Conservation (phyloP, 2,888 invertebrate genomes). For the Heliconius hortense region DNA sequence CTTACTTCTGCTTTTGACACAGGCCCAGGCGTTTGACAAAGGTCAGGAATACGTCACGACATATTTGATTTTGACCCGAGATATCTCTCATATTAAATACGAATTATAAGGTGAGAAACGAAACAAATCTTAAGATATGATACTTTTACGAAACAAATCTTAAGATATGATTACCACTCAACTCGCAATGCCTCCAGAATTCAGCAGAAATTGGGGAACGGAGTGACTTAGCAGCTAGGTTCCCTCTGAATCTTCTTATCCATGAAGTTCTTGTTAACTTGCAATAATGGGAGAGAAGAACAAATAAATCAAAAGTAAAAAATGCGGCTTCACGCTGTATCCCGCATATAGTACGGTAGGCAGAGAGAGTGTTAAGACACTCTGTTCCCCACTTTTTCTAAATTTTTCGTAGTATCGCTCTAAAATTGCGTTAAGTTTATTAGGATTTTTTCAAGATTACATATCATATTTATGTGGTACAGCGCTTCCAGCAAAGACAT, state of each 20-base stretch:
- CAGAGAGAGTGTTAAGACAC: background rate
- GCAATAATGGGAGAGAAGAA: no score
- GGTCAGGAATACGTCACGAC: conserved; percentile 31
- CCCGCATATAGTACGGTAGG: background rate
- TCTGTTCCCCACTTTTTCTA: no score
- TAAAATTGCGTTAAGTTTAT: no score
- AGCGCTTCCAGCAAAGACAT: background rate
- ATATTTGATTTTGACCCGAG: conserved; percentile 35
- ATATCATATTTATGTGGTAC: background rate
- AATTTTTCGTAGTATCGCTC: no score
- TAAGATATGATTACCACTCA: no score
- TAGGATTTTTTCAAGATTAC: no score
- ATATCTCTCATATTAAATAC: conserved; percentile 29
- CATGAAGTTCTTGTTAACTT: no score
- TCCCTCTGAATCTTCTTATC: no score
- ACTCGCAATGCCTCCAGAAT: no score
- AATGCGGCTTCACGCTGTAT: background rate
- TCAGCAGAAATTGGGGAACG: no score
- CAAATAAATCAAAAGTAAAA: no score
- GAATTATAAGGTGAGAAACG: conserved; percentile 15
- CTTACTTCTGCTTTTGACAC: conserved; percentile 33
- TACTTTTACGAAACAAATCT: background rate
- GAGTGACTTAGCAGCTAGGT: no score
- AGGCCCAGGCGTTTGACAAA: conserved; percentile 33
- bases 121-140: background rate